Base-by-base conservation (phyloP, 2,888 invertebrate genomes). In the Hydrotaea cyrtoneurina region DNA sequence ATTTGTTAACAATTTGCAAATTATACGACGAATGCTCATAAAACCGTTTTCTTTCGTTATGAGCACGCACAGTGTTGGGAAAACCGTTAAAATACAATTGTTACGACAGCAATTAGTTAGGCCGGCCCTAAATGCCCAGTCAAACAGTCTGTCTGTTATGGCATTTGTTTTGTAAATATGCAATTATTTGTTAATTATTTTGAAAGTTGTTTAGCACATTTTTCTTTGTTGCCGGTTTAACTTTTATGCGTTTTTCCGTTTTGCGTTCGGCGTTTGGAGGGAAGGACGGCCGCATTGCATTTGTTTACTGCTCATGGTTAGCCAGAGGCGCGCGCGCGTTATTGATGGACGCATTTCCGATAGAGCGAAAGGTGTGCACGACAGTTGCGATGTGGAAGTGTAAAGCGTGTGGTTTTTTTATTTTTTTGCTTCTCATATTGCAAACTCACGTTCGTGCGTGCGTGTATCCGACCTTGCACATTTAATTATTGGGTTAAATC, bases 141-240 rank as follows among this genome's bases (percentile, higher is more conserved):
- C 43, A 39, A 50, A 2, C 17, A 19, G 1, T 23, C n/a, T 3
- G 2, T 19, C 31, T 31, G 17, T 7, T 3, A 3, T 64, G 2
- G 43, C 15, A 13, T 43, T 43, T 50, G 13, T 50, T n/a, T n/a
- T 50, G 55, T 59, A 15, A 26, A 26, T 59, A 23, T 59, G 2
- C 26, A 26, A 59, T 23, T 26, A 59, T 26, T 59, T 57, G 15
- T 23, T 64, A 50, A 73, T 72, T 71, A 46, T 73, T 80, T 83
- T 83, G 83, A 83, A 83, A 83, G 83, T 83, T 77, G 83, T 77
- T 84, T 80, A 11, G 0, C 26, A 46, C 59, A 69, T 64, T 50
- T 23, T 50, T 59, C 13, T 83, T 79, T 10, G 39, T 79, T 10
- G 39, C 39, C 10, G 64, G 83, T 74, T 80, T 36, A 21, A 19